phyloP scores from a whole-genome alignment of 2,113 vertebrate genomes.

The human (Homo sapiens) region GRCh38 chr11:114288001-114288500 shows the following conservation, averaged over 20 bases:
- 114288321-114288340: neutral
- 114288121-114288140: constrained; percentile 16
- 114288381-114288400: neutral
- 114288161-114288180: neutral
- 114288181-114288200: constrained; percentile 18
- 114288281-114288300: neutral
- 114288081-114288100: constrained; percentile 15
- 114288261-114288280: neutral
- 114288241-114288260: constrained; percentile 34
- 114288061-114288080: constrained; percentile 43
- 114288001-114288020: constrained; percentile 51
- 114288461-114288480: neutral
- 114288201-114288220: constrained; percentile 24
- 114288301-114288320: neutral
- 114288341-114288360: neutral
- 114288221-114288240: neutral
- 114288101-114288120: neutral
- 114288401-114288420: neutral
- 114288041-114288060: constrained; percentile 39
- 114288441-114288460: neutral
- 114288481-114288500: neutral
- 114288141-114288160: neutral
- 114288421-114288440: neutral
- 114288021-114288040: constrained; percentile 42
- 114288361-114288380: neutral